Evolutionary conservation across 1,140 invertebrate genomes (phyloP).

Genomic region (Eumeta japonica): DNA sequence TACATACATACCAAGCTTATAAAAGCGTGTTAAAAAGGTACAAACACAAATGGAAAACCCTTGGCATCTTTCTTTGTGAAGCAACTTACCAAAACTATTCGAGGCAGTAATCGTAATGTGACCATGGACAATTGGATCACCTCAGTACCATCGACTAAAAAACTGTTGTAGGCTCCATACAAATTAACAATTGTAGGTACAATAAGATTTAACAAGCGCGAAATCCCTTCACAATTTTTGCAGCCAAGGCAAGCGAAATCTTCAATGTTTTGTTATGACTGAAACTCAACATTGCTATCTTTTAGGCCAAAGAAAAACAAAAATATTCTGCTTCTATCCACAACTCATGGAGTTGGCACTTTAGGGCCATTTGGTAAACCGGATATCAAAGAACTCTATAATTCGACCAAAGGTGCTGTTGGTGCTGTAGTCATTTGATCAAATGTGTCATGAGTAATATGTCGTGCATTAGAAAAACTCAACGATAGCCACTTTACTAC

Average conservation of each 20-base stretch:
- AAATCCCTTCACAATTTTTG: slow-evolving; percentile 23
- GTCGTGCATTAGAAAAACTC: slow-evolving; percentile 21
- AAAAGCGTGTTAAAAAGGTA: too few relatives aligned
- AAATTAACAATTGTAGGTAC: slow-evolving; percentile 28
- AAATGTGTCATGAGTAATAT: slow-evolving; percentile 32
- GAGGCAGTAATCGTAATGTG: slow-evolving; percentile 30
- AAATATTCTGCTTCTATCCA: slow-evolving; percentile 18
- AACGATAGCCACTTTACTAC: slow-evolving; percentile 27
- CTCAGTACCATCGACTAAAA: slow-evolving; percentile 20
- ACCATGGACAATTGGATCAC: slow-evolving; percentile 49
- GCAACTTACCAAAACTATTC: slow-evolving; percentile 15
- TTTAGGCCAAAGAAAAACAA: slow-evolving; percentile 32
- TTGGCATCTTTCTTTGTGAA: slow-evolving; percentile 20
- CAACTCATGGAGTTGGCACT: neutral
- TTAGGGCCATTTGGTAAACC: slow-evolving; percentile 21
- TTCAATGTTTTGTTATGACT: slow-evolving; percentile 26
- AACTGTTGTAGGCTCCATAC: slow-evolving; percentile 20
- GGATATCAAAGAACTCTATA: slow-evolving; percentile 40
- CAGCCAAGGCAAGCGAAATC: slow-evolving; percentile 11
- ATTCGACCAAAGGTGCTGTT: slow-evolving; percentile 46
- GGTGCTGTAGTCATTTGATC: slow-evolving; percentile 47
- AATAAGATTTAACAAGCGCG: slow-evolving; percentile 23
- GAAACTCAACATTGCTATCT: slow-evolving; percentile 29
- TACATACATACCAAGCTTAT: too few relatives aligned
- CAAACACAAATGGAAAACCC: slow-evolving; percentile 15